Conservation (phyloP, 1,140 invertebrate species). For the Halyomorpha halys region DNA sequence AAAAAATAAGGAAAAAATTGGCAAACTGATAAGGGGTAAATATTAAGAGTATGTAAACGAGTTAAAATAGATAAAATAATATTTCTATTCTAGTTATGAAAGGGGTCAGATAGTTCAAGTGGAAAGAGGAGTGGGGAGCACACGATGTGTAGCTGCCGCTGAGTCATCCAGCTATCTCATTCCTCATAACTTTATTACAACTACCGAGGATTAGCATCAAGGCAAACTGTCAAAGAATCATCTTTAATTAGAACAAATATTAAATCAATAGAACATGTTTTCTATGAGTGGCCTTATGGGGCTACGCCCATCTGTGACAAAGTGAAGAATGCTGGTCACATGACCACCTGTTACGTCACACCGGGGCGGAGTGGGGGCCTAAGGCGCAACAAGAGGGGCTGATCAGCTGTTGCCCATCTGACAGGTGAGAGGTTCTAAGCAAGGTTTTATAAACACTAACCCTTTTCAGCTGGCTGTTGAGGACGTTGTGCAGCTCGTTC, state of each 20-base stretch:
- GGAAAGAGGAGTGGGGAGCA: neutral
- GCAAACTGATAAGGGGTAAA: too few species aligned
- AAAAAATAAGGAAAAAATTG: too few species aligned
- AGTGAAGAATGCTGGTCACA: neutral
- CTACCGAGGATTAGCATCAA: too few species aligned
- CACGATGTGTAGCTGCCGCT: too few species aligned
- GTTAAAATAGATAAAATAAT: too few species aligned
- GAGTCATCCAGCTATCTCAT: too few species aligned
- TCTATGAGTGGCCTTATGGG: too few species aligned
- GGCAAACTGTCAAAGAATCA: too few species aligned
- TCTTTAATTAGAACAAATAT: too few species aligned
- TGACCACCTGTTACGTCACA: slow-evolving; percentile 23
- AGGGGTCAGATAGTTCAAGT: neutral
- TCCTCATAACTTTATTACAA: too few species aligned
- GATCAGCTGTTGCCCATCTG: slow-evolving; percentile 21
- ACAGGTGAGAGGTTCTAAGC: slow-evolving; percentile 1
- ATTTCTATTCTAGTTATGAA: neutral
- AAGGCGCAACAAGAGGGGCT: slow-evolving; percentile 4
- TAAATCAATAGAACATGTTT: too few species aligned
- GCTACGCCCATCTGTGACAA: neutral
- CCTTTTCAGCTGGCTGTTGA: slow-evolving; percentile 90
- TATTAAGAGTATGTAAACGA: too few species aligned
- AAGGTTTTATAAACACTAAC: slow-evolving; percentile 50
- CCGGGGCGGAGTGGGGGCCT: neutral
- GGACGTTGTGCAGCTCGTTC: slow-evolving; percentile 95